phyloP scores from a whole-genome alignment of 2,113 vertebrate species.

The Oreocharis arfaki region DNA sequence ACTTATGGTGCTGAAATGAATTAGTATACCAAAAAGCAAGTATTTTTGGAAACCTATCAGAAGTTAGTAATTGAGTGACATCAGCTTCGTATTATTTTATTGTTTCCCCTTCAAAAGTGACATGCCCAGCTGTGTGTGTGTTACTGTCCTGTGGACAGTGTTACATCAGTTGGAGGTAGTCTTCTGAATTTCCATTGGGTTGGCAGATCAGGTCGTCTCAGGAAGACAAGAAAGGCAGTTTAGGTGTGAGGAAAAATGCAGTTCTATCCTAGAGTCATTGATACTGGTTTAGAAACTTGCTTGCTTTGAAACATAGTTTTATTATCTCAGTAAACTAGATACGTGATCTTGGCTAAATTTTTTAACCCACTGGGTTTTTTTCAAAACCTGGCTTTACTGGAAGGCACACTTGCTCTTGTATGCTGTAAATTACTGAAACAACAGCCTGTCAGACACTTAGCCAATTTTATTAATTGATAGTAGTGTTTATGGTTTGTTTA shows the following conservation, averaged over 20 bases:
- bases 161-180: not conserved
- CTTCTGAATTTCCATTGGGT: not conserved
- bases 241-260: not conserved
- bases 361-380: accelerated
- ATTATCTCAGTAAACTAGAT: not conserved
- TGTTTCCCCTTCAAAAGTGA: not conserved
- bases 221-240: not conserved
- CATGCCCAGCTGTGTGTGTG: not conserved
- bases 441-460: not conserved
- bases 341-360: not conserved
- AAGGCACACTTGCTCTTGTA: not conserved
- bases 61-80: not conserved
- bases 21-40: not conserved
- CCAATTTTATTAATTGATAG: not conserved
- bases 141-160: not conserved
- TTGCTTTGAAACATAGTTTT: not conserved
- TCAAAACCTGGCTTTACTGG: not conserved
- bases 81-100: not conserved
- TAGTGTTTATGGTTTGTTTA: not conserved
- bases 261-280: not conserved
- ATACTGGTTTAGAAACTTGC: not conserved
- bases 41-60: not conserved
- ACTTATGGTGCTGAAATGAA: not conserved
- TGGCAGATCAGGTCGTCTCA: not conserved
- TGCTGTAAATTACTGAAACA: not conserved